These are phyloP conservation scores for roundworm (Caenorhabditis elegans) DNA, from an alignment of 1,140 invertebrate species.

Conservation along the genomic window WBcel235 BX284604.4:3416501-3417000, in stretches of 20 bases:
- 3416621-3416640: slow-evolving; percentile 53
- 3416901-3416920: too few relatives aligned
- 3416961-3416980: slow-evolving; percentile 51
- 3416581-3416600: slow-evolving; percentile 50
- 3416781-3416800: too few relatives aligned
- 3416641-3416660: slow-evolving; percentile 50
- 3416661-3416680: slow-evolving; percentile 56
- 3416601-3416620: slow-evolving; percentile 51
- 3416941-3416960: slow-evolving; percentile 54
- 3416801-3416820: too few relatives aligned
- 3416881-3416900: too few relatives aligned
- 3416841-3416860: too few relatives aligned
- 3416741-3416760: neutral
- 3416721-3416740: too few relatives aligned
- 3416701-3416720: neutral
- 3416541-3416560: slow-evolving; percentile 58
- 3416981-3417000: slow-evolving; percentile 51
- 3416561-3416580: slow-evolving; percentile 55
- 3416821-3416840: too few relatives aligned
- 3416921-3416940: slow-evolving; percentile 49
- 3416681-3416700: slow-evolving; percentile 55
- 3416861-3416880: too few relatives aligned
- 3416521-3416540: slow-evolving; percentile 37
- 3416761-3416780: too few relatives aligned
- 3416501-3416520: too few relatives aligned